Evolutionary conservation across 2,888 invertebrate species (phyloP).

Genomic region (Steinernema scapterisci): DNA sequence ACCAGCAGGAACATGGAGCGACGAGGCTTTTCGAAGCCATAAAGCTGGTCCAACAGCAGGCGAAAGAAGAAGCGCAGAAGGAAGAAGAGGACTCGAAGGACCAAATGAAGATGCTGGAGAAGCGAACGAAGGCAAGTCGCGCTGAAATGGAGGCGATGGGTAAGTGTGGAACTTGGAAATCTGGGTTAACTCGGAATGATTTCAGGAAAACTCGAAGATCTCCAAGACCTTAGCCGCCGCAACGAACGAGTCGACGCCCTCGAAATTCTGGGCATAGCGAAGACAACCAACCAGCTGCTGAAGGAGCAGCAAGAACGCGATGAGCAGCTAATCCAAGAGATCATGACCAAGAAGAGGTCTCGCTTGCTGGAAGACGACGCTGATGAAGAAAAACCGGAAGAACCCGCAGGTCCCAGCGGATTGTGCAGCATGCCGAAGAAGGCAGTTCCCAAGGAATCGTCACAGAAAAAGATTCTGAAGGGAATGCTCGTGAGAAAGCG

Average conservation of each 20-base stretch:
- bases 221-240: constrained; percentile 88
- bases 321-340: constrained; percentile 74
- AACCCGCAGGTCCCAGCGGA: background rate
- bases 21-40: constrained; percentile 97
- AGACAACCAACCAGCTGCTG: constrained; percentile 75
- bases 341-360: constrained; percentile 49
- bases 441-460: background rate
- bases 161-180: too few relatives aligned
- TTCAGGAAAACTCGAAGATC: constrained; percentile 78
- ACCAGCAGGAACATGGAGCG: constrained; percentile 93
- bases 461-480: constrained; percentile 29
- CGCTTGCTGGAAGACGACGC: constrained; percentile 51
- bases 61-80: constrained; percentile 84
- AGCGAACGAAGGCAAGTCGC: constrained; percentile 91
- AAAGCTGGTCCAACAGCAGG: constrained; percentile 71
- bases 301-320: constrained; percentile 82
- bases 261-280: background rate
- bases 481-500: constrained; percentile 32
- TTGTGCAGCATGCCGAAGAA: background rate
- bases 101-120: constrained; percentile 93
- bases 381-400: constrained; percentile 24
- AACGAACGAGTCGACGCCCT: constrained; percentile 79
- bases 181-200: background rate
- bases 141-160: constrained; percentile 94
- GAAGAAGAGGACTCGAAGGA: constrained; percentile 96